Base-by-base conservation (phyloP, 2,113 vertebrate genomes). In the Mola mola region DNA sequence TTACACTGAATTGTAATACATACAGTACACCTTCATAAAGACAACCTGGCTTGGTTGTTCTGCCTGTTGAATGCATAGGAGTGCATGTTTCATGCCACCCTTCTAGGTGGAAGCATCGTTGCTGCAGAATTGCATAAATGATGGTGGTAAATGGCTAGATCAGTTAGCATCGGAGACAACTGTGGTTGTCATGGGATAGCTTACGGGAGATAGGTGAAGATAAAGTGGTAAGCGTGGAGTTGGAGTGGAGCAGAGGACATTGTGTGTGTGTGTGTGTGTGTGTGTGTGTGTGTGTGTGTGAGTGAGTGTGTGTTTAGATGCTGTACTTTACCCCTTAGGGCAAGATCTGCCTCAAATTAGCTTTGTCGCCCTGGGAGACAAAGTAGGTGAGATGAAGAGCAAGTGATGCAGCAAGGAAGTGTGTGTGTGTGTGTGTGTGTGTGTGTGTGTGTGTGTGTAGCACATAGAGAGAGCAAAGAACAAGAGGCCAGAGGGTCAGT, bases 271-370 rank as follows among this genome's bases (percentile, higher is more conserved):
- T 64, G 52, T 42, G 63, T 29, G 50, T 48, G 63, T 56, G 37
- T 58, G 46, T 57, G 37, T 38, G 42, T 49, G 34, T 47, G 57
- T 56, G 26, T 55, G 51, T 41, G 51, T 63, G 51, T 52, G 31
- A 15, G 28, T 37, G 51, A 19, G 19, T 46, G 17, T 41, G 40
- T 16, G 67, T 63, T 72, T 75, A 17, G 31, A 43, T 63, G 48
- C 44, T 72, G 67, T 66, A 82, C 81, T 84, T 90, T 85, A 90
- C 85, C 85, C 81, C 83, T 77, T 52, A 88, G 86, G 90, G 88
- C 81, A 82, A 87, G 89, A 89, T 90, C 88, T 85, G 85, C 85
- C 88, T 91, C 84, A 87, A 91, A 90, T 92, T 88, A 91, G 80
- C 87, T 81, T 84, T 85, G 88, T 90, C 81, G 83, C 88, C 87